Conservation (phyloP, 2,797 vertebrate species). For the Chaetophractus vellerosus region DNA sequence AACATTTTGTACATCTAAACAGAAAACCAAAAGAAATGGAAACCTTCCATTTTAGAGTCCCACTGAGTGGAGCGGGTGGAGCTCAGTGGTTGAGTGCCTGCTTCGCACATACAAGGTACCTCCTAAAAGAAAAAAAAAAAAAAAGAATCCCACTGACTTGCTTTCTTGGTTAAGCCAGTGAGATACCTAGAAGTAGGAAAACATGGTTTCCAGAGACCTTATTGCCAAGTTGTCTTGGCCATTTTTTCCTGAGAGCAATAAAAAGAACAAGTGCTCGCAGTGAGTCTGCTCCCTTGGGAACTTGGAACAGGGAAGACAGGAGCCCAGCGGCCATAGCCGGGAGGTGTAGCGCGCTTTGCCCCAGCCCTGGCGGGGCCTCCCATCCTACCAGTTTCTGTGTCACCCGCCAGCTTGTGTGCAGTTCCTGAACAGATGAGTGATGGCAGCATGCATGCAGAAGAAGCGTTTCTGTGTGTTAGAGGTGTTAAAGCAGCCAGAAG, state of each 20-base stretch:
- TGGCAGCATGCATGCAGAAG: background rate
- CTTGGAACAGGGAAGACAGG: background rate
- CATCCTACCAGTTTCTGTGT: background rate
- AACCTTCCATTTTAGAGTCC: background rate
- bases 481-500: background rate
- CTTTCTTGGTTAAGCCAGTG: background rate
- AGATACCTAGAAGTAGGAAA: background rate
- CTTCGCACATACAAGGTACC: no score
- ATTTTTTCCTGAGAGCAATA: background rate
- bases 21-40: conserved; percentile 36
- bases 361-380: background rate
- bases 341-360: background rate
- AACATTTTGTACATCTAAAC: background rate
- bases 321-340: background rate
- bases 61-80: background rate
- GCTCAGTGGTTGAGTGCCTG: no score
- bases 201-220: background rate
- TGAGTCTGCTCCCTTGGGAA: background rate
- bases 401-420: background rate
- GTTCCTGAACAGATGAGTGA: background rate
- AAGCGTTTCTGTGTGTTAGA: background rate
- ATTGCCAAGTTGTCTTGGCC: background rate
- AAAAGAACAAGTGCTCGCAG: background rate
- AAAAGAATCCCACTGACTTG: background rate
- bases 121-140: no score